Evolutionary conservation across 64 coral and sea anemone species (phyloP).

Genomic region (Pachyseris speciosa): DNA sequence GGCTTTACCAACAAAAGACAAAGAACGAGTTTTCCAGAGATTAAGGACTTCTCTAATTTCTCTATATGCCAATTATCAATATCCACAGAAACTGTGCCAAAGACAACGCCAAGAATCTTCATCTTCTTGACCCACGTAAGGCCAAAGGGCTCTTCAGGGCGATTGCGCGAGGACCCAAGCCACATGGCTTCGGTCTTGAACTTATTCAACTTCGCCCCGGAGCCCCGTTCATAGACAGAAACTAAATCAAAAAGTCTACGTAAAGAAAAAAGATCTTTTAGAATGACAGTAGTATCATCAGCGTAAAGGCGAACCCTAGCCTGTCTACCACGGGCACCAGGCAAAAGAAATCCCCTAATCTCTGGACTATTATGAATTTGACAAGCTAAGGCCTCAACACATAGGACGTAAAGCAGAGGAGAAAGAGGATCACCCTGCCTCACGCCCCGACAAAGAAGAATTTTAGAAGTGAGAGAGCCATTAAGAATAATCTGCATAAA

Average conservation of each 20-base stretch:
- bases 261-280: not conserved
- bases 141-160: too few species aligned
- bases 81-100: too few species aligned
- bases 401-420: not conserved
- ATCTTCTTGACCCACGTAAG: too few species aligned
- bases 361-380: not conserved
- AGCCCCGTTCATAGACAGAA: too few species aligned
- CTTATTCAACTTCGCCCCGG: too few species aligned
- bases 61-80: too few species aligned
- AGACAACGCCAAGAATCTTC: too few species aligned
- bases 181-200: slow-evolving; percentile 7
- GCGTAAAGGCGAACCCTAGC: not conserved
- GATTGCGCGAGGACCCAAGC: not conserved
- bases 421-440: not conserved
- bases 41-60: not conserved
- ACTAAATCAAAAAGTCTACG: not conserved
- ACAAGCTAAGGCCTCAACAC: not conserved
- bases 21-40: not conserved
- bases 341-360: not conserved
- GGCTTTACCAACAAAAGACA: slow-evolving; percentile 5
- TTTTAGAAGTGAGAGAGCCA: not conserved
- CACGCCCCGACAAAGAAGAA: not conserved
- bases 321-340: not conserved
- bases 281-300: not conserved
- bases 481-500: not conserved